Evolutionary conservation across 2,113 vertebrate genomes (phyloP), one percentile per base, ranked within the genome.

Genomic region (Chloebia gouldiae): DNA sequence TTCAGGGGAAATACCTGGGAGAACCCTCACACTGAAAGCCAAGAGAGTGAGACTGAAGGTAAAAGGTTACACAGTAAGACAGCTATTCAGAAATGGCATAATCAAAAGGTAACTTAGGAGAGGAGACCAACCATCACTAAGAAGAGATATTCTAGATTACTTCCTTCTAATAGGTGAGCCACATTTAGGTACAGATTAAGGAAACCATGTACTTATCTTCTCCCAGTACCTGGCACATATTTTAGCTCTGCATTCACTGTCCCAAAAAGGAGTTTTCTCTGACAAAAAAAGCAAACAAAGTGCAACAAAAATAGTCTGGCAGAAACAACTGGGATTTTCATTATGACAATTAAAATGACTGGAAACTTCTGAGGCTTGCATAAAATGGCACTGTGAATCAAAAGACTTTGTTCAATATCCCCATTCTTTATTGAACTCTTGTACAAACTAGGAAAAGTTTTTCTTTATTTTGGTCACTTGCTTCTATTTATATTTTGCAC

Each of bases 401-500:
- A 51, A 81, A 85, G 44, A 18, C 59, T 92, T 86, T 39, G 37
- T 35, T 91, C n/a, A 88, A 69, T 49, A 57, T 33, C 3, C 45
- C 21, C 19, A 14, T 82, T 79, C 47, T 69, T 94, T 85, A 37
- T 22, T 91, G 39, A 72, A 80, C 37, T 69, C 61, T 66, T 76
- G 65, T 75, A 91, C 42, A 91, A 91, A 64, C 37, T 54, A 70
- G n/a, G 59, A 63, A 80, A 93, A 69, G 50, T 63, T 91, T 49
- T 13, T 81, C 40, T 92, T 1, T 33, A 72, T 80, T 94, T 90
- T 72, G 54, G 49, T 92, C 40, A 57, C 27, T 82, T 23, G 1
- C 7, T 80, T 66, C 59, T 97, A 81, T 95, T 89, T 89, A 57
- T 84, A 80, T 80, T 97, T 93, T 82, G 42, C 47, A 85, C 59